These are phyloP conservation scores for Galeruca laticollis DNA, from an alignment of 2,888 invertebrate genomes.

Conservation along the genomic window DNA sequence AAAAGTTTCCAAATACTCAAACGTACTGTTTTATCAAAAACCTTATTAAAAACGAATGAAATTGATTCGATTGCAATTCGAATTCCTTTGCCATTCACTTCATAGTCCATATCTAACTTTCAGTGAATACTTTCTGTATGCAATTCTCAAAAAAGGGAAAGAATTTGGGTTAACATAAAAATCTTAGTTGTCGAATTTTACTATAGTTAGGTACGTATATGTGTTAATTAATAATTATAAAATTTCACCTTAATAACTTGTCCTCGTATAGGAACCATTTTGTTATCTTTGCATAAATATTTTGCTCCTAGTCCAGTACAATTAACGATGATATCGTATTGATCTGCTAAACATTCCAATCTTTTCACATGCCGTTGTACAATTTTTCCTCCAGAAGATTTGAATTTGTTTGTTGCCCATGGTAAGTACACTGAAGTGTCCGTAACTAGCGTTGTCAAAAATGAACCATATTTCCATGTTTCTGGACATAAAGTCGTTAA, in stretches of 20 bases:
- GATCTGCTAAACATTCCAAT: constrained; percentile 71
- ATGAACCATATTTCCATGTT: constrained; percentile 86
- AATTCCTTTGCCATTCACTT: too few species aligned
- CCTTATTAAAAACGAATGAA: too few species aligned
- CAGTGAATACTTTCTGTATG: too few species aligned
- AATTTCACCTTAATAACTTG: constrained; percentile 79
- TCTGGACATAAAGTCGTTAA: constrained; percentile 75
- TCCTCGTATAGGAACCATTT: constrained; percentile 84
- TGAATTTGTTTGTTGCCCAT: constrained; percentile 78
- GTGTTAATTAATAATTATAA: background rate
- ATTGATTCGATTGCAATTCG: too few species aligned
- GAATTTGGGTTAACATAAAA: too few species aligned
- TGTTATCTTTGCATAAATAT: constrained; percentile 79
- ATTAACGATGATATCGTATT: constrained; percentile 83
- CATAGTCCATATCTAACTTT: too few species aligned
- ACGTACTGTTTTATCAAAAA: too few species aligned
- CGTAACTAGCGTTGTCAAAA: constrained; percentile 82
- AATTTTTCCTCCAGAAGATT: constrained; percentile 74
- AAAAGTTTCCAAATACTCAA: too few species aligned
- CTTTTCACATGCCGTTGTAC: constrained; percentile 70
- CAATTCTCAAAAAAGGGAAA: too few species aligned
- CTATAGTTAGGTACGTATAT: too few species aligned
- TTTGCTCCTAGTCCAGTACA: constrained; percentile 89
- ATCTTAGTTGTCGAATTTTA: too few species aligned
- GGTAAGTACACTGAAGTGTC: constrained; percentile 82